Evolutionary conservation across 1,140 invertebrate genomes (phyloP).

Genomic region (Caerostris darwini): DNA sequence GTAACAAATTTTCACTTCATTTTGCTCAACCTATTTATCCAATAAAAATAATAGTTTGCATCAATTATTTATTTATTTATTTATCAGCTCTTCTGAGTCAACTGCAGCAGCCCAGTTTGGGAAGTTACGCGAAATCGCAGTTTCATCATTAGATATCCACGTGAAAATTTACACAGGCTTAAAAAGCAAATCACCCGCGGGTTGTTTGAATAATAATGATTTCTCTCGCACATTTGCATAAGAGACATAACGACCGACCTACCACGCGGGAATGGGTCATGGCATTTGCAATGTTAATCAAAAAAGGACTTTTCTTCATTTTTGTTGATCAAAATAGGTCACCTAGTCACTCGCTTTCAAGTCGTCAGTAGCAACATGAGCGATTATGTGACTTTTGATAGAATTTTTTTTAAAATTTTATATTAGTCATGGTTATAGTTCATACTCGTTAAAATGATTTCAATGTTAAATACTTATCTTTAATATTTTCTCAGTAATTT

Average conservation of each 20-base stretch:
- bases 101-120: background rate
- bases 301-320: conserved; percentile 24
- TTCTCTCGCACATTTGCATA: background rate
- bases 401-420: background rate
- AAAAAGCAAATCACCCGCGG: background rate
- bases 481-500: too few species aligned
- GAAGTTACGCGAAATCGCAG: background rate
- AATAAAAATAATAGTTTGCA: too few species aligned
- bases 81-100: background rate
- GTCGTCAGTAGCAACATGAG: background rate
- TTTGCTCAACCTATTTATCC: too few species aligned
- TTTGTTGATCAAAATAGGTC: conserved; percentile 13
- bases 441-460: too few species aligned
- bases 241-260: background rate
- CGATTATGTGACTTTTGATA: background rate
- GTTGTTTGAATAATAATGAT: background rate
- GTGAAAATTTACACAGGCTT: background rate
- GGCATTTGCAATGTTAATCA: background rate
- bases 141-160: background rate
- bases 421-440: too few species aligned
- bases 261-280: background rate
- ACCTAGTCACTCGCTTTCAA: background rate
- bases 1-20: too few species aligned
- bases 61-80: too few species aligned
- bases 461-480: too few species aligned